Evolutionary conservation across 2,113 vertebrate species (phyloP), one percentile per base, ranked within the genome.

Genomic region (Neotoma lepida): DNA sequence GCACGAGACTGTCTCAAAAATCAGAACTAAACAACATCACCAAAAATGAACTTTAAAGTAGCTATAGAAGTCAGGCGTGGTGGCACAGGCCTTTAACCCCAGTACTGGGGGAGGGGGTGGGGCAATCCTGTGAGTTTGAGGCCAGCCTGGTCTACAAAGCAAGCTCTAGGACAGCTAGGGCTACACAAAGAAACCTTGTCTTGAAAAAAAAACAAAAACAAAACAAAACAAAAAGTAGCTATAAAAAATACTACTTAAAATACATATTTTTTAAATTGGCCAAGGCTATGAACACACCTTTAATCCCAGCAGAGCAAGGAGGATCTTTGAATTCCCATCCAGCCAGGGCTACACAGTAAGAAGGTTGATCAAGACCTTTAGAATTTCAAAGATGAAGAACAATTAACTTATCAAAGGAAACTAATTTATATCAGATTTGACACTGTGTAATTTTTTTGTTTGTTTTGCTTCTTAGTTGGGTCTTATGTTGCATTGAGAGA

Each of bases 341-440:
- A 85, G 39, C 41, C 28, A 12, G 82, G 17, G 39, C 41, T 46
- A 44, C 61, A 44, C 9, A 41, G n/a, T 14, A 58, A 58, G 9
- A 92, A 94, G 88, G 84, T 4, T 63, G 22, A 41, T 33, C 41
- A 35, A 61, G 41, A 6, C 56, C 63, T 54, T 80, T 12, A 81
- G 46, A 93, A 94, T 89, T 51, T 49, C 74, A 87, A 93, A 33
- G n/a, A 86, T 49, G 10, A 87, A 86, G 94, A 85, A 80, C 76
- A 28, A 91, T 24, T 51, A 86, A 71, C 10, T 22, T 76, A 58
- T 22, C 39, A 80, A 80, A 61, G 46, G 64, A 91, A 13, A 35
- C 41, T 63, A 46, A 64, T 73, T 92, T 87, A 74, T 46, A 41
- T 35, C 77, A 92, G 33, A 70, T 54, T 39, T 88, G 68, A 78